These are phyloP conservation scores for Rhodeus uyekii DNA, from an alignment of 2,797 vertebrate species.

Conservation along the genomic window DNA sequence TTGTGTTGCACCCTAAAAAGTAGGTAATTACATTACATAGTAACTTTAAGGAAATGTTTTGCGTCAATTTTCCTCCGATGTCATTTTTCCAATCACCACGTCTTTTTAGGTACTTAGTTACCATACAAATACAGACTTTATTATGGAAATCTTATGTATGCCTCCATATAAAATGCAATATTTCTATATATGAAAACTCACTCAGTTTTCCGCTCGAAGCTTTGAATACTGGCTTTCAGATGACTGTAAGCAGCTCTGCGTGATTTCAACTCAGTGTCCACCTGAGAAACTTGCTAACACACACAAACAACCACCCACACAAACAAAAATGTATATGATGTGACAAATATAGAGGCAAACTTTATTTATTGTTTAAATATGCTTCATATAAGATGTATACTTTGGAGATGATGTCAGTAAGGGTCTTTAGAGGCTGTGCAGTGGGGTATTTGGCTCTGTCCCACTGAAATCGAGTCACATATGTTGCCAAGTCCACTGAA, in stretches of 20 bases:
- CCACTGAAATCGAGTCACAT: conserved; percentile 92
- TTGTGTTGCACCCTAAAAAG: no score
- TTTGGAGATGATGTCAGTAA: conserved; percentile 89
- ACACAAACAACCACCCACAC: conserved; percentile 48
- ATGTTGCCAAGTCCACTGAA: conserved; percentile 86
- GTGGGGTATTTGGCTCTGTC: conserved; percentile 94
- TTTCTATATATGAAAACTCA: conserved; percentile 69
- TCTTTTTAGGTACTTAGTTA: not conserved
- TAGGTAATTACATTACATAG: no score
- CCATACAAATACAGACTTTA: not conserved
- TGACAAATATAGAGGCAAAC: not conserved
- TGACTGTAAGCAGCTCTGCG: conserved; percentile 79
- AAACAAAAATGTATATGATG: conserved; percentile 20
- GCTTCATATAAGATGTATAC: conserved; percentile 66
- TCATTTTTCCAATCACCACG: not conserved
- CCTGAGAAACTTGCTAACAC: conserved; percentile 87
- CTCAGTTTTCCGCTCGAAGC: conserved; percentile 79
- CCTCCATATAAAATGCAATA: not conserved
- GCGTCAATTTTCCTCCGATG: no score
- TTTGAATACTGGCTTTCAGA: conserved; percentile 83
- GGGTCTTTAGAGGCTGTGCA: conserved; percentile 83
- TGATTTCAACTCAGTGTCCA: conserved; percentile 87
- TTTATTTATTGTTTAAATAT: not conserved
- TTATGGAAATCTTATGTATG: not conserved
- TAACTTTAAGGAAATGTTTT: not conserved